These are phyloP conservation scores for Rhinoraja longicauda DNA, from an alignment of 2,797 vertebrate species.

Conservation along the genomic window DNA sequence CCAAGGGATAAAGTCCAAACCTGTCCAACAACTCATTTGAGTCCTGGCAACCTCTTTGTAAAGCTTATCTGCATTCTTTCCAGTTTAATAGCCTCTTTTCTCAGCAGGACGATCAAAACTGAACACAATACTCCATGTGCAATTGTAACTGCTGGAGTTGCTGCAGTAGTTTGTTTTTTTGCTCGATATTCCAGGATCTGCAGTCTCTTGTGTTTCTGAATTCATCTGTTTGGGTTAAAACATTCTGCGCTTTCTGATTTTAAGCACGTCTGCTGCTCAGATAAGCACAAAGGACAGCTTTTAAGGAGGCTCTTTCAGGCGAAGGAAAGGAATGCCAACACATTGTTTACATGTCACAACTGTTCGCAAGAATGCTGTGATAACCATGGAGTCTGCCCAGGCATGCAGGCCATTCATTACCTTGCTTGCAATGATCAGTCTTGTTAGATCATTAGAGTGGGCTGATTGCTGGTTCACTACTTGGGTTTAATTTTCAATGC, in stretches of 20 bases:
- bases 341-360: conserved; percentile 30
- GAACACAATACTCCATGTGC: no score
- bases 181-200: no score
- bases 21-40: no score
- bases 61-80: no score
- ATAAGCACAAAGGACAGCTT: background rate
- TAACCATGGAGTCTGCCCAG: background rate
- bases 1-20: no score
- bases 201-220: background rate
- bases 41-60: no score
- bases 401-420: background rate
- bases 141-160: no score
- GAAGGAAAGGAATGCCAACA: conserved; percentile 4
- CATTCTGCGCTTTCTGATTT: background rate
- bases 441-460: background rate
- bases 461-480: background rate
- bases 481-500: background rate
- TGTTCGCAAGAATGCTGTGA: conserved; percentile 1
- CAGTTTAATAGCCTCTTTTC: no score
- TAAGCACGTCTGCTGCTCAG: background rate
- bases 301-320: background rate
- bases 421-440: background rate
- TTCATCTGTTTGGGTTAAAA: background rate
- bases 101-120: no score
- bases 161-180: no score